Base-by-base conservation (phyloP, 2,888 invertebrate genomes). In the Pachymerium ferrugineum region DNA sequence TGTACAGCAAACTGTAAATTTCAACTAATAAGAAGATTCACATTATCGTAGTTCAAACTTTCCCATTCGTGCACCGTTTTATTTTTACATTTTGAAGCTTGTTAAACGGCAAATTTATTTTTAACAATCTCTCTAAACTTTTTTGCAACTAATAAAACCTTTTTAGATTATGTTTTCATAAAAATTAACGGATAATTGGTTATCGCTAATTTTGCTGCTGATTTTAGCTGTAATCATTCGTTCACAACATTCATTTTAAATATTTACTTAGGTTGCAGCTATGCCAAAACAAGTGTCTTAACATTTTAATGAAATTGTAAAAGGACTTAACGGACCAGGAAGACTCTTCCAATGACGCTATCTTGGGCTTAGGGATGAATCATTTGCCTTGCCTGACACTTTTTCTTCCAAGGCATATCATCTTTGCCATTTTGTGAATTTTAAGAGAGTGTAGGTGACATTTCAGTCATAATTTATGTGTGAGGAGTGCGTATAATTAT, bases 231-330 rank as follows among this genome's bases (percentile, higher is more conserved):
- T n/a, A n/a, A n/a, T 19, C n/a, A 54, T 19, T 19, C n/a, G n/a
- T n/a, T 54, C 6, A 16, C 47, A 16, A 54, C 0, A 8, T 54
- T 54, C 10, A 22, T 16, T 10, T 14, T 54, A 22, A 54, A n/a
- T 54, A 22, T 54, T 54, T 54, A 54, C 47, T 54, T 54, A 54
- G 16, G 16, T 54, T 54, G 47, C 47, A 54, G 47, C 47, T 54
- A 54, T 54, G 47, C 47, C 47, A 54, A 54, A 54, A 54, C 47
- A 54, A 54, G 47, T 54, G 47, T 54, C 47, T 54, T 54, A 54
- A 54, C 16, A 54, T 54, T 54, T 54, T 54, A 54, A 54, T 54
- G 47, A 54, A 54, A 54, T 54, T 54, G 47, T 54, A 54, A 54
- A 54, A 38, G 38, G 16, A 54, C 47, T 54, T 54, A 54, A 54